Percentiles rank a stretch among this genome's conserved stretches.
phyloP scores from a whole-genome alignment of 2,113 vertebrate genomes.

The Cyphomyrus discorhynchus region DNA sequence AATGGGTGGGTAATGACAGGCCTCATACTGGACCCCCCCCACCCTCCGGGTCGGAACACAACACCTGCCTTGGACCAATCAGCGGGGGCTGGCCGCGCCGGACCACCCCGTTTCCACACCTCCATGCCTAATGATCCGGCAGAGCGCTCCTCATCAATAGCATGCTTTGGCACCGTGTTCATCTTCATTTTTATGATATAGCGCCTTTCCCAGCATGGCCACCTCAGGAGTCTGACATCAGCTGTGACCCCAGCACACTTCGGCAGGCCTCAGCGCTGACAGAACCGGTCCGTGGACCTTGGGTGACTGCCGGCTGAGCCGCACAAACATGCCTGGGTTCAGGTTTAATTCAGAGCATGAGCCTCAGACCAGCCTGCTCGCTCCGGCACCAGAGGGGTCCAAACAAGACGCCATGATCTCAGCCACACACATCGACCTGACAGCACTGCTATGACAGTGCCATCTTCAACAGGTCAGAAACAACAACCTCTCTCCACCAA shows the following conservation, averaged over 20 bases:
- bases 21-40: neutral
- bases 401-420: slow-evolving; percentile 39
- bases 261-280: neutral
- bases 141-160: neutral
- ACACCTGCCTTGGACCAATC: neutral
- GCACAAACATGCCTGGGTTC: neutral
- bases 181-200: neutral
- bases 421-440: neutral
- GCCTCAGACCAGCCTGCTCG: slow-evolving; percentile 42
- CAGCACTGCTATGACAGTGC: neutral
- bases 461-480: neutral
- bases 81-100: neutral
- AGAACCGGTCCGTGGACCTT: neutral
- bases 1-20: slow-evolving; percentile 15
- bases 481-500: neutral
- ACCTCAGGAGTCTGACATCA: neutral
- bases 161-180: neutral
- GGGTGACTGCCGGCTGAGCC: neutral
- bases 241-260: neutral
- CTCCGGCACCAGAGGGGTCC: slow-evolving; percentile 45
- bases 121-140: neutral
- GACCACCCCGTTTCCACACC: neutral
- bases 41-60: neutral
- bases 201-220: neutral
- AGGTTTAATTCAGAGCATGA: neutral